Evolutionary conservation across 2,888 invertebrate species (phyloP).

Genomic region (Athripsodes cinereus): DNA sequence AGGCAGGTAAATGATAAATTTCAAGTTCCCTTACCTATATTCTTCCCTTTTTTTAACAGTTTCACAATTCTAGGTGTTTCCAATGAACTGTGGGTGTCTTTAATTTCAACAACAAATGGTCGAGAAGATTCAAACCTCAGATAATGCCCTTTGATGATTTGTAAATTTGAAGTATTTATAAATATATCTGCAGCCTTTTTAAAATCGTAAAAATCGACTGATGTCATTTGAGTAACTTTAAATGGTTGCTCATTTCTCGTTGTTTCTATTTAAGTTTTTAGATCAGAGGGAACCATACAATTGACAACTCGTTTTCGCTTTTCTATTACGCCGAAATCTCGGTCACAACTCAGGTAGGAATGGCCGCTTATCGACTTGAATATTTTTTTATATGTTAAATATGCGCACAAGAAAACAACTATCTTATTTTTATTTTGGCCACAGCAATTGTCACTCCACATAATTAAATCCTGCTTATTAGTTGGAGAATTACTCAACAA

Average conservation of each 20-base stretch:
- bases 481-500: conserved; percentile 3
- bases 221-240: conserved; percentile 17
- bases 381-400: conserved; percentile 9
- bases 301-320: conserved; percentile 22
- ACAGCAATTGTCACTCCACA: conserved; percentile 28
- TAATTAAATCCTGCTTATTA: conserved; percentile 25
- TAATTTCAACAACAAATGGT: neutral
- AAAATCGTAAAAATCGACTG: conserved; percentile 23
- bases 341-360: conserved; percentile 26
- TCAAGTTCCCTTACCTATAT: neutral
- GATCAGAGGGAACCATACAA: conserved; percentile 23
- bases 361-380: conserved; percentile 26
- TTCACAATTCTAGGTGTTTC: neutral
- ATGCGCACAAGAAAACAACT: conserved; percentile 12
- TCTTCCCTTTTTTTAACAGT: neutral
- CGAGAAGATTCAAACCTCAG: conserved; percentile 15
- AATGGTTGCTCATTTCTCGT: conserved; percentile 19
- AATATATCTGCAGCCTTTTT: conserved; percentile 21
- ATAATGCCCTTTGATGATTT: conserved; percentile 20
- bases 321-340: conserved; percentile 27
- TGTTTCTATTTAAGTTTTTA: conserved; percentile 24
- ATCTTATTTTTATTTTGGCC: conserved; percentile 31
- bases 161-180: conserved; percentile 22
- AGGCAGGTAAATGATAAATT: neutral
- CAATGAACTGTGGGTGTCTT: neutral